Evolutionary conservation across 2,797 vertebrate genomes (phyloP).

Genomic region (Catharus ustulatus): DNA sequence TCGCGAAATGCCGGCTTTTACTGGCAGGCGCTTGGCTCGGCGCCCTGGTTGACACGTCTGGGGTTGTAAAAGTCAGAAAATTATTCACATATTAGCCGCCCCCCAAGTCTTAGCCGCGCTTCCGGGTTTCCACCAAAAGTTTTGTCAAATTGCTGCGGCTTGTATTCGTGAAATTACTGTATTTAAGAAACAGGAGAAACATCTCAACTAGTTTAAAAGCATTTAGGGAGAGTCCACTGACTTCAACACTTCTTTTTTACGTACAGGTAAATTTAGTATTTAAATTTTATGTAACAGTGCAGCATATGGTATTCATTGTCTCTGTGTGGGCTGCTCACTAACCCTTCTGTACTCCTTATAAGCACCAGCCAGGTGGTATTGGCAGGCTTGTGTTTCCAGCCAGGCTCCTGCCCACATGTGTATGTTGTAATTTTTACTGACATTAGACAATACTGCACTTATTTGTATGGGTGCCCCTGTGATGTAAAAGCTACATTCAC

Average conservation of each 20-base stretch:
- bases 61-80: no score
- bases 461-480: neutral
- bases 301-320: neutral
- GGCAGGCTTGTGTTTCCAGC: neutral
- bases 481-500: neutral
- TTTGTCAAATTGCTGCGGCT: no score
- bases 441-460: neutral
- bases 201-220: constrained; percentile 10
- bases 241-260: neutral
- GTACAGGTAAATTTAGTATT: neutral
- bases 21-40: no score
- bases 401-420: neutral
- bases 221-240: neutral
- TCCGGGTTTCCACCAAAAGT: no score
- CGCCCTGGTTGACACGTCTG: no score
- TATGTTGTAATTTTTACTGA: neutral
- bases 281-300: neutral
- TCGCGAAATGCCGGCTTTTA: no score
- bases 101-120: no score
- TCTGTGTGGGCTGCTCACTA: constrained; percentile 19
- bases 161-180: no score
- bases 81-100: no score
- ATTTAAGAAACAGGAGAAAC: neutral
- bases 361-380: constrained; percentile 1
- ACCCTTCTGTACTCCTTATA: neutral